Base-by-base conservation (phyloP, 1,140 invertebrate species). In the Phenacoccus solenopsis region DNA sequence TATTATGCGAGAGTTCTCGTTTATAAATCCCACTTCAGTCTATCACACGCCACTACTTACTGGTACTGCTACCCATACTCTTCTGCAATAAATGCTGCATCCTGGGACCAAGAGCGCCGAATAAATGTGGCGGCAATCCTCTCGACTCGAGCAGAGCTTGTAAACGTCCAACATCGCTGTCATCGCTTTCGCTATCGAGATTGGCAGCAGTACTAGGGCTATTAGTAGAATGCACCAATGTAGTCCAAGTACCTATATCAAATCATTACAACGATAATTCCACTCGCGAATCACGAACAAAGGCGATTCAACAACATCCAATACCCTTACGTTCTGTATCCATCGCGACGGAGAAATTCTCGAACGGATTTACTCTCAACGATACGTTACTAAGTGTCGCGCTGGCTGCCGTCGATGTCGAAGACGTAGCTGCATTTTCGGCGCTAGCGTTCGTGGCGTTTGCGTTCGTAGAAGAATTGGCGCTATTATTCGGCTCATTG, bases 81-180 rank as follows among this genome's bases (percentile, higher is more conserved):
- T 94, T 83, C 77, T 98, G 94, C 56, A 98, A 81, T 24, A 99
- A 82, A 79, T 98, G 95, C 76, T 98, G 96, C 94, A 99, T 97
- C 49, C 96, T 84, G 35, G 96, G 93, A 7, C 93, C 96, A 28
- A 98, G 83, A 28, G 93, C 91, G 16, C 95, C 94, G 78, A 98
- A 94, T 28, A 98, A 83, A 79, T 98, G 94, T 1, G 95, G 94
- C 10, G 95, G 95, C 73, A 98, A 78, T 10, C 96, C 96, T 76
- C 94, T 84, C 21, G 95, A 91, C 82, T 98, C 96, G 22, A 98
- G 82, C 69, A 98, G 80, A 16, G 93, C 93, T 80, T 94, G 92
- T 24, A 94, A 81, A 27, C 91, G 83, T 32, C 91, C 91, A 75
- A 95, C 91, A 80, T 94, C 92, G 73, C 88, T 89, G 77, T 94